These are phyloP conservation scores for Mystacornis crossleyi DNA, from an alignment of 2,113 vertebrate species.

Conservation along the genomic window DNA sequence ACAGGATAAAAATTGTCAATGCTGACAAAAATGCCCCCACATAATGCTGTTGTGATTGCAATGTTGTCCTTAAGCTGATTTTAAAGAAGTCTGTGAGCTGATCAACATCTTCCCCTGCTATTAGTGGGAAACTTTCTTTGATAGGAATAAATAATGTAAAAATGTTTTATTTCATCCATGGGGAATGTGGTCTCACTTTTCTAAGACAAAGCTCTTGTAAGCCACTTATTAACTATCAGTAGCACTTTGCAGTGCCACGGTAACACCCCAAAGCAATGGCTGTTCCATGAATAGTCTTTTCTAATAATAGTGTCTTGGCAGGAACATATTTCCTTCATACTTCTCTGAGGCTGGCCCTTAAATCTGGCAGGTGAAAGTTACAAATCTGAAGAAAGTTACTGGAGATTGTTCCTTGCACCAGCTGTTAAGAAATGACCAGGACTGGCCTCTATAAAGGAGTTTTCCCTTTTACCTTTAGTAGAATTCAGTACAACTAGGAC, in stretches of 20 bases:
- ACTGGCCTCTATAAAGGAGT: not conserved
- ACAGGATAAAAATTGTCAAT: conserved; percentile 69
- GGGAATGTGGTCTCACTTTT: not conserved
- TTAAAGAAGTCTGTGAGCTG: conserved; percentile 42
- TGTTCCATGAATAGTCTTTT: not conserved
- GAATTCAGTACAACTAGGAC: not conserved
- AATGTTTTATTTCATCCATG: not conserved
- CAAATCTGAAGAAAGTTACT: not conserved
- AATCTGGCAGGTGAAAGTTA: not conserved
- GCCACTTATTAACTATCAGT: not conserved
- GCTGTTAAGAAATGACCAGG: not conserved
- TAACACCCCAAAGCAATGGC: not conserved
- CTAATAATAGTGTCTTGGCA: not conserved
- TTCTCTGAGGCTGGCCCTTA: not conserved
- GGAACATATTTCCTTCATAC: not conserved
- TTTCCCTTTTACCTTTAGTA: not conserved
- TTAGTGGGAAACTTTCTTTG: not conserved
- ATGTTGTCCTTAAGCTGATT: conserved; percentile 52
- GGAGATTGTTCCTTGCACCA: not conserved
- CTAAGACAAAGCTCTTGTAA: not conserved
- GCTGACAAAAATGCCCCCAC: conserved; percentile 67
- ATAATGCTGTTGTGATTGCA: conserved; percentile 62
- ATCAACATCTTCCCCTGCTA: conserved; percentile 31
- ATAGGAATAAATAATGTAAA: not conserved
- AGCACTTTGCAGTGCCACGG: not conserved